Conservation (phyloP, 1,140 invertebrate genomes). For the Orius insidiosus region DNA sequence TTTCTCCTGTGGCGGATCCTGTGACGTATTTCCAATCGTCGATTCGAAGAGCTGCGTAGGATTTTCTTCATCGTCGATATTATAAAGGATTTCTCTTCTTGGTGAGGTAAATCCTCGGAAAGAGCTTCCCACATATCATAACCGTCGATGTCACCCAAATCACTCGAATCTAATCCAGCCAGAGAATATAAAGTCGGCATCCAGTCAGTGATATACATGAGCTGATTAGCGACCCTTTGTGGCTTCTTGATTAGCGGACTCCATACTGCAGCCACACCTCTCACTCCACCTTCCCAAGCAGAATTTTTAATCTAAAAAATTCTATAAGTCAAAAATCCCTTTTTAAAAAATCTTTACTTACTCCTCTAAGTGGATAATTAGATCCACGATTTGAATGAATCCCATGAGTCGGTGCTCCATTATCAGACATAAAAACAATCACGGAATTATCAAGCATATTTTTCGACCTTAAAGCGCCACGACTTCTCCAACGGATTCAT, state of each 20-base stretch:
- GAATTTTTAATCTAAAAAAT: conserved; percentile 48
- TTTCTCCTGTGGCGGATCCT: conserved; percentile 19
- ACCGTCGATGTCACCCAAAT: conserved; percentile 41
- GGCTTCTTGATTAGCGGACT: conserved; percentile 42
- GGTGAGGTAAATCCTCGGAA: conserved; percentile 29
- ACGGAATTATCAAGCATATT: conserved; percentile 55
- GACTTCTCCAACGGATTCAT: conserved; percentile 65
- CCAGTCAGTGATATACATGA: conserved; percentile 76
- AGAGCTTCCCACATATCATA: conserved; percentile 49
- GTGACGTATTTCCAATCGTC: conserved; percentile 56
- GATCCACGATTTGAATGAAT: conserved; percentile 59
- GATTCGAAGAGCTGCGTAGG: conserved; percentile 38
- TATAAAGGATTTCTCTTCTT: conserved; percentile 47
- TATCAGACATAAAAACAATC: conserved; percentile 59
- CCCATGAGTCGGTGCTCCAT: conserved; percentile 57
- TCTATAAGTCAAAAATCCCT: neutral
- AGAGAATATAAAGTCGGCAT: conserved; percentile 58
- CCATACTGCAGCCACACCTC: conserved; percentile 63
- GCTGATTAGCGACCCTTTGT: conserved; percentile 44
- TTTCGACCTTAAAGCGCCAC: conserved; percentile 45
- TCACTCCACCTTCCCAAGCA: conserved; percentile 72
- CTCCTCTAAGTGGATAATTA: conserved; percentile 73
- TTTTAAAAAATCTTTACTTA: conserved; percentile 25
- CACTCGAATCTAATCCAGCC: conserved; percentile 25
- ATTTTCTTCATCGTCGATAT: conserved; percentile 48